These are phyloP conservation scores for Drosophila quinaria DNA, from an alignment of 2,888 invertebrate genomes.

Conservation along the genomic window DNA sequence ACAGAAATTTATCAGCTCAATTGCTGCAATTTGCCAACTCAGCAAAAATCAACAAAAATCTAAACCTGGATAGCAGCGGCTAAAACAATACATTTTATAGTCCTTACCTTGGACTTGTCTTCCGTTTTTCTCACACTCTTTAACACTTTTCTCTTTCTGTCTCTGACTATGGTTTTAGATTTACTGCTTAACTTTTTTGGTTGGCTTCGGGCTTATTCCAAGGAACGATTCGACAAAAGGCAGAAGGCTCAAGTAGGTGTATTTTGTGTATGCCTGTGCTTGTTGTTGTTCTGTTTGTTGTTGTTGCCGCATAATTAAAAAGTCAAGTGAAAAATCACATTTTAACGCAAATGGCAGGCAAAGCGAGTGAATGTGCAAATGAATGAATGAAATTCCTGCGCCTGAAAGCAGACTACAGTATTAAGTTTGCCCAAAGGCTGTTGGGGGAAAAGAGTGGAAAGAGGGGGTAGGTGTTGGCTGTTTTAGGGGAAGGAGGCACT, in stretches of 20 bases:
- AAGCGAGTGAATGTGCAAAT: constrained; percentile 50
- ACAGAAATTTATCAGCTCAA: constrained; percentile 55
- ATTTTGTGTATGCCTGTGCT: constrained; percentile 49
- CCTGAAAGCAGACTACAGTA: constrained; percentile 77
- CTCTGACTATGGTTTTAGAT: constrained; percentile 63
- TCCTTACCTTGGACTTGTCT: constrained; percentile 26
- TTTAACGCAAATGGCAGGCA: constrained; percentile 69
- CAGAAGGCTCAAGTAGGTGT: constrained; percentile 74
- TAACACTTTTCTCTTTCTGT: not conserved
- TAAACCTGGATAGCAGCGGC: constrained; percentile 11
- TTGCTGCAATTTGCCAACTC: constrained; percentile 54
- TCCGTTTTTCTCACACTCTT: not conserved
- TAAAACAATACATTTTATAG: constrained; percentile 32
- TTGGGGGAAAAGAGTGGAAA: not conserved
- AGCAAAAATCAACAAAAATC: constrained; percentile 48
- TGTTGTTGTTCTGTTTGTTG: constrained; percentile 15
- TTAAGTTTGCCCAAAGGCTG: constrained; percentile 50
- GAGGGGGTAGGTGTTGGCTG: not conserved
- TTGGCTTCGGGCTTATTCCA: constrained; percentile 54
- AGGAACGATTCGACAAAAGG: constrained; percentile 57
- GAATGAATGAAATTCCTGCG: constrained; percentile 80
- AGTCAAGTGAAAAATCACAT: constrained; percentile 83
- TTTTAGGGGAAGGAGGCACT: not conserved
- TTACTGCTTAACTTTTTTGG: constrained; percentile 73
- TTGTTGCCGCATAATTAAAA: constrained; percentile 75